A percentile compares a stretch with the other conserved stretches of the same genome.
Conservation (phyloP, 2,113 vertebrate species). For the Peromyscus maniculatus region DNA sequence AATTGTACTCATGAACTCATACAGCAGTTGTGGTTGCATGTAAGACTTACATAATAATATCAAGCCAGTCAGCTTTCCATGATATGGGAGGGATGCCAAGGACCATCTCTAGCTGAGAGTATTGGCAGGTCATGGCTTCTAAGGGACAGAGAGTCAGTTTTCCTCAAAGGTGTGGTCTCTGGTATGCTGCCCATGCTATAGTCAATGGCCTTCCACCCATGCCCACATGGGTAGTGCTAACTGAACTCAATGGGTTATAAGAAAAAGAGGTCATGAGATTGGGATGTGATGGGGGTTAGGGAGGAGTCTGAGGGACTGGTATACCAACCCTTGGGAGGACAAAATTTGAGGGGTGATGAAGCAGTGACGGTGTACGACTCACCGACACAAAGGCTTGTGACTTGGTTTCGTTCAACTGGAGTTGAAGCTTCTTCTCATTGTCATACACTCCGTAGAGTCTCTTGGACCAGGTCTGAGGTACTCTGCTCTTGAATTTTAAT, state of each 20-base stretch:
- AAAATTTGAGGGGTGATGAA: background rate
- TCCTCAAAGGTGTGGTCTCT: background rate
- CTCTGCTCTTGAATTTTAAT: constrained; percentile 89
- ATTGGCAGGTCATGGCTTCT: background rate
- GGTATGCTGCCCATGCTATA: too few species aligned
- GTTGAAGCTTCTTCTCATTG: constrained; percentile 88
- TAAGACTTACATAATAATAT: background rate
- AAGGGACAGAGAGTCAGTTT: background rate
- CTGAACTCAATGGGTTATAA: background rate
- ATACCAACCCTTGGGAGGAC: too few species aligned
- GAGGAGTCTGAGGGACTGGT: too few species aligned
- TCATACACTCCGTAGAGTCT: constrained; percentile 93
- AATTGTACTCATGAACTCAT: background rate
- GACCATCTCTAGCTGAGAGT: background rate
- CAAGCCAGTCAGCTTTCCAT: background rate
- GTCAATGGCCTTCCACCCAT: background rate
- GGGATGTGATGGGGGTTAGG: background rate
- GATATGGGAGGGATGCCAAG: too few species aligned
- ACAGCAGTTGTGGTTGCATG: too few species aligned
- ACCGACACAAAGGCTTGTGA: constrained; percentile 95
- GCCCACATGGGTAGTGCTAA: background rate
- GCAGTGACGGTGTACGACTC: constrained; percentile 80
- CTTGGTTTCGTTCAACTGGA: constrained; percentile 92
- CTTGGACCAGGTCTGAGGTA: constrained; percentile 94
- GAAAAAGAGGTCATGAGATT: background rate